phyloP scores from a whole-genome alignment of 2,113 vertebrate species.

The Fregata magnificens region DNA sequence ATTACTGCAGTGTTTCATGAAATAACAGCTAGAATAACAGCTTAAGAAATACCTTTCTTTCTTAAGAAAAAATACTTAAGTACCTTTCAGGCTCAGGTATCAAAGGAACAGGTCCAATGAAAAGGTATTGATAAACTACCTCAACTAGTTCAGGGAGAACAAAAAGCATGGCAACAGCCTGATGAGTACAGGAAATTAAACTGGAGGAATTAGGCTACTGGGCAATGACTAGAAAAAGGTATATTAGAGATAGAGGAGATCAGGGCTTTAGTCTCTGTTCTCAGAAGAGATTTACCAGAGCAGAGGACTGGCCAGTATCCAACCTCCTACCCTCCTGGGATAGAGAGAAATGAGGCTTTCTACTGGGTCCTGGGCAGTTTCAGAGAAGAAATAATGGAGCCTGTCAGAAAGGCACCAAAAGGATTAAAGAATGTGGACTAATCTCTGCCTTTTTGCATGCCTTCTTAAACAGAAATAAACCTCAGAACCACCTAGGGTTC shows the following conservation, averaged over 20 bases:
- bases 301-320: background rate
- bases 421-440: background rate
- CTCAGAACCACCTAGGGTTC: constrained; percentile 38
- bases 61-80: background rate
- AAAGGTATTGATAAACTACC: background rate
- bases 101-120: background rate
- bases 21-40: background rate
- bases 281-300: background rate
- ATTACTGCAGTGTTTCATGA: background rate
- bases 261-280: background rate
- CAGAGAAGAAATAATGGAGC: background rate
- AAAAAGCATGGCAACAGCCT: background rate
- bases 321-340: background rate
- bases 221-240: background rate
- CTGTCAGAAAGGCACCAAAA: background rate
- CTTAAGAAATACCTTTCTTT: background rate
- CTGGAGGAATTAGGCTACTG: background rate
- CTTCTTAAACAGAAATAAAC: constrained; percentile 50
- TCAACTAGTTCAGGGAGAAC: background rate
- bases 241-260: background rate
- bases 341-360: background rate
- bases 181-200: background rate
- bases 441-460: background rate
- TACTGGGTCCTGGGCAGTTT: background rate
- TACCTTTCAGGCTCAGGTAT: background rate